Evolutionary conservation across 2,888 invertebrate genomes (phyloP), one percentile per base, ranked within the genome.

Genomic region (Cephus pulcher): DNA sequence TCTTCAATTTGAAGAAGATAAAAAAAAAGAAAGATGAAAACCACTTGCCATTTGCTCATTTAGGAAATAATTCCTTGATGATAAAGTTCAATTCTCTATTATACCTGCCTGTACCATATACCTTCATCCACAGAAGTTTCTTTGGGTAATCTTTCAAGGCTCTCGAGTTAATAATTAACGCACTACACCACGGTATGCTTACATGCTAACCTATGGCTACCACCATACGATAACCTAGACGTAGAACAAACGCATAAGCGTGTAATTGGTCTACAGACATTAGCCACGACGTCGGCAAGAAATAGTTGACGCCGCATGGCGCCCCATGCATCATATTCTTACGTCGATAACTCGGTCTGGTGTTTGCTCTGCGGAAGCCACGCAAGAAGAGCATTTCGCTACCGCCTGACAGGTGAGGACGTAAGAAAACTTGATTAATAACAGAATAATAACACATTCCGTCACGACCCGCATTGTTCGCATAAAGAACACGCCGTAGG

Each of bases 351-450:
- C 82, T 83, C 76, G 78, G 79, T 80, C 85, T 82, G 83, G 70
- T 78, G 75, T 78, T 70, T 78, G 71, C 82, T 75, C 82, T 79
- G 71, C 56, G 75, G 75, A 77, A 73, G 82, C 83, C 83, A 83
- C 79, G 85, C 85, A 88, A 88, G 85, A 89, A 88, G 83, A 80
- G 79, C 83, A 83, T 86, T 86, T 86, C 82, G 85, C 86, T 85
- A 84, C 85, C 82, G 83, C 80, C 78, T 84, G 85, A 84, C 86
- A 86, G 83, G 82, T 81, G 81, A 78, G 78, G 79, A 80, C 79
- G 82, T 83, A 87, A 89, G 87, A 88, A 89, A 87, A 84, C 84
- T 87, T 90, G 90, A 90, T 90, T 90, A 88, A 90, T 89, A 89
- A 89, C 88, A 83, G 85, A 88, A 87, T 89, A 90, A 90, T 90